phyloP scores from a whole-genome alignment of 35 echinoderm and acorn worm genomes.

The Ophiothrix spiculata region DNA sequence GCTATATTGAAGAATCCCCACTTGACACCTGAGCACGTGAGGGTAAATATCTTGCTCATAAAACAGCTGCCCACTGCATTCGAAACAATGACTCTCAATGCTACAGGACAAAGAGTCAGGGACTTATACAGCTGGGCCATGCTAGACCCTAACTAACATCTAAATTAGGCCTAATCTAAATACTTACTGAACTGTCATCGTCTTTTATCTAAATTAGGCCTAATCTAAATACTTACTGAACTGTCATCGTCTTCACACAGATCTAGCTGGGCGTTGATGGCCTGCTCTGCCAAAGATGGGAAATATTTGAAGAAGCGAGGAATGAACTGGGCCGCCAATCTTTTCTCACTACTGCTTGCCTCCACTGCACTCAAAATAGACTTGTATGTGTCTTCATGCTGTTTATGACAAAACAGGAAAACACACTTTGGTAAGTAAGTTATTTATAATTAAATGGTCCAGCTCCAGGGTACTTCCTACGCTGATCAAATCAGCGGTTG shows the following conservation, averaged over 20 bases:
- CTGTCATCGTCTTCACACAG: conserved; percentile 97
- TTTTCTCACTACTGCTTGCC: conserved; percentile 71
- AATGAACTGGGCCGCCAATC: conserved; percentile 96
- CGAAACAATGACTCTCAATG: too few relatives aligned
- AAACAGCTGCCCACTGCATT: too few relatives aligned
- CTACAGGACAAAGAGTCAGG: too few relatives aligned
- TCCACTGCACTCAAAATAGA: conserved; percentile 84
- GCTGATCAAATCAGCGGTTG: too few relatives aligned
- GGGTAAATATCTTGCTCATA: too few relatives aligned
- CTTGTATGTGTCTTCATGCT: conserved; percentile 81
- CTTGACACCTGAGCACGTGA: too few relatives aligned
- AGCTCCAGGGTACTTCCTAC: not conserved
- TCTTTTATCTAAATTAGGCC: too few relatives aligned
- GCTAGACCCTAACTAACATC: too few relatives aligned
- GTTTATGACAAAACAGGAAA: not conserved
- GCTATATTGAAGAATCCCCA: too few relatives aligned
- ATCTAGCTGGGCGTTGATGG: conserved; percentile 88
- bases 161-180: not conserved
- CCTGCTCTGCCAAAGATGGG: conserved; percentile 58
- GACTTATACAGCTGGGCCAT: too few relatives aligned
- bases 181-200: conserved; percentile 85
- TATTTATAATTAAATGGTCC: not conserved
- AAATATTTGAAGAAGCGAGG: conserved; percentile 98
- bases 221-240: conserved; percentile 47
- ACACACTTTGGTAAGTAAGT: not conserved